Evolutionary conservation across 2,888 invertebrate genomes (phyloP), one percentile per base, ranked within the genome.

Genomic region (Lasioglossum vierecki): DNA sequence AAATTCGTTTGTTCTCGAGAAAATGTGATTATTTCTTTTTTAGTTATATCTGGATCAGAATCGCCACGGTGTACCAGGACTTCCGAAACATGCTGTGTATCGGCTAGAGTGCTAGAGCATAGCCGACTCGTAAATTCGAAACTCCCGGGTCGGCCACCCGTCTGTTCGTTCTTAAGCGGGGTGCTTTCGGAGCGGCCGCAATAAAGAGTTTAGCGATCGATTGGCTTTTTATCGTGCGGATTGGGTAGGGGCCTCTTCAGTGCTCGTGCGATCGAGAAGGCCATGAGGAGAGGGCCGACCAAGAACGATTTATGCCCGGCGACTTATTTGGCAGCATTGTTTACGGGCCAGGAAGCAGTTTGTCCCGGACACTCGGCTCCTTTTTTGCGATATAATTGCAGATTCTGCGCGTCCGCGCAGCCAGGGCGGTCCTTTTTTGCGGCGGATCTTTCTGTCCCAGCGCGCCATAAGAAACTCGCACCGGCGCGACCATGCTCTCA

Each of bases 381-480:
- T 89, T 92, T 92, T 93, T 92, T 91, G 92, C 89, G 90, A 92
- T 92, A 92, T 93, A 92, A 93, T 92, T 92, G 92, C 90, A 89
- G 89, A 93, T 92, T 92, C 93, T 88, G 87, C 86, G 89, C 91
- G 87, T 83, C 79, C 85, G 66, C 81, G 83, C 86, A 81, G 87
- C 85, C 88, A 88, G 89, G 90, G 91, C 91, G 92, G 92, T 91
- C 92, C 89, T 88, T 93, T 92, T 92, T 92, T 92, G 89, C 87
- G 86, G 86, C 87, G 81, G 63, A 79, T 84, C 79, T 82, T 84
- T 82, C 81, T 79, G 84, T 86, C 74, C 66, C 75, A 79, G 18
- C 71, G 80, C 35, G 68, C 85, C 82, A 79, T 87, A 92, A 91
- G 90, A 92, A 92, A 88, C 84, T 83, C 80, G 63, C 78, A 80